Evolutionary conservation across 1,140 invertebrate species (phyloP).

Genomic region (Drosophila setifemur): DNA sequence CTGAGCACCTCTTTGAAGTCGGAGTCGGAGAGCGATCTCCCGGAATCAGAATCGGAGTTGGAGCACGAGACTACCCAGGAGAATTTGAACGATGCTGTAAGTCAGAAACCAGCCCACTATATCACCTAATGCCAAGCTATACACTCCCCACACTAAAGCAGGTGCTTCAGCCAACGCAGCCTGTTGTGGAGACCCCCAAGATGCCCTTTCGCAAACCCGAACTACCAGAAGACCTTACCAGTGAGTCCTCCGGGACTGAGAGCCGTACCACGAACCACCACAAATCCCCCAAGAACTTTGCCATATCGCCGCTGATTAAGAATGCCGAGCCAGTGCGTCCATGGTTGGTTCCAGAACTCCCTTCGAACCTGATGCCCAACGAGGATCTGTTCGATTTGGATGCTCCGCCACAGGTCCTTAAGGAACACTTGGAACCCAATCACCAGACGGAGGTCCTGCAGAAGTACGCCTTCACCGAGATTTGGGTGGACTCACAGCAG

Average conservation of each 20-base stretch:
- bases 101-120: neutral
- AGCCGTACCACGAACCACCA: too few relatives aligned
- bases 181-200: too few relatives aligned
- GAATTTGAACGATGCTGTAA: neutral
- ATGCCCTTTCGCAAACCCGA: too few relatives aligned
- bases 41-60: neutral
- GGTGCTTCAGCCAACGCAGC: too few relatives aligned
- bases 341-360: neutral
- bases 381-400: slow-evolving; percentile 23
- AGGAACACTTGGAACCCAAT: neutral
- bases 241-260: too few relatives aligned
- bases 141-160: neutral
- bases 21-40: neutral
- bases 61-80: slow-evolving; percentile 12
- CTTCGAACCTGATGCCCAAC: neutral
- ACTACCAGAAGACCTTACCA: too few relatives aligned
- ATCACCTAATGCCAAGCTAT: neutral
- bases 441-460: neutral
- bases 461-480: slow-evolving; percentile 43
- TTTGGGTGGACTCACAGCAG: slow-evolving; percentile 47
- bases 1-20: neutral
- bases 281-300: slow-evolving; percentile 3
- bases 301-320: neutral
- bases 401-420: neutral
- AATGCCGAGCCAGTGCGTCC: neutral